Base-by-base conservation (phyloP, 2,888 invertebrate genomes). In the Zootermopsis nevadensis region DNA sequence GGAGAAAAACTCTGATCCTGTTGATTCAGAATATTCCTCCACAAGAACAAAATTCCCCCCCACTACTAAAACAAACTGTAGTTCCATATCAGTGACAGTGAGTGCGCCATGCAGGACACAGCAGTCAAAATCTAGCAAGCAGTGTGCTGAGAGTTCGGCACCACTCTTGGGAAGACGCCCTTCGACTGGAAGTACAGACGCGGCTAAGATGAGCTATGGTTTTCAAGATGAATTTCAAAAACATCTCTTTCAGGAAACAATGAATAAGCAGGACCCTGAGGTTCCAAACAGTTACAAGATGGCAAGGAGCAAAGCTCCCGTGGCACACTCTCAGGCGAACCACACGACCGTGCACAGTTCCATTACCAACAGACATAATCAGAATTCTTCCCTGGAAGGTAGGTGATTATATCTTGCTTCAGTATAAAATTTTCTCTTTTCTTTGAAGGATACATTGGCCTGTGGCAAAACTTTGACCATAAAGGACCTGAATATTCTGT, bases 201-300 rank as follows among this genome's bases (percentile, higher is more conserved):
- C 35, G 27, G 7, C 79, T 30, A 79, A 79, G 33, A 24, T 79
- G 66, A 72, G 60, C 53, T 82, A 77, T 38, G 85, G 83, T 35
- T 85, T 85, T 82, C 85, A 85, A 35, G 85, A 85, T 38, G 85
- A 82, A 42, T 85, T 84, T 55, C 85, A 85, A 53, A 85, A 84
- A 53, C 85, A 85, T 66, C 31, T 84, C 22, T 82, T 82, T n/a
- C 81, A 83, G 48, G 82, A 83, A 12, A 53, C 76, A 60, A 6
- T 72, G 35, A 66, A 31, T 55, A 81, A 60, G 30, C 60, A 60
- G 66, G 79, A 79, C 1, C 10, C 7, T 79, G 79, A 79, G 33
- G 66, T 33, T 33, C 27, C 60, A n/a, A 38, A 74, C 60, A 79
- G 35, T 60, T 79, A 35, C 55, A 66, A 66, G 33, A n/a, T 38